A percentile compares a stretch with the other conserved stretches of the same genome.
These are phyloP conservation scores for Maniola jurtina DNA, from an alignment of 1,140 invertebrate species.

Conservation along the genomic window DNA sequence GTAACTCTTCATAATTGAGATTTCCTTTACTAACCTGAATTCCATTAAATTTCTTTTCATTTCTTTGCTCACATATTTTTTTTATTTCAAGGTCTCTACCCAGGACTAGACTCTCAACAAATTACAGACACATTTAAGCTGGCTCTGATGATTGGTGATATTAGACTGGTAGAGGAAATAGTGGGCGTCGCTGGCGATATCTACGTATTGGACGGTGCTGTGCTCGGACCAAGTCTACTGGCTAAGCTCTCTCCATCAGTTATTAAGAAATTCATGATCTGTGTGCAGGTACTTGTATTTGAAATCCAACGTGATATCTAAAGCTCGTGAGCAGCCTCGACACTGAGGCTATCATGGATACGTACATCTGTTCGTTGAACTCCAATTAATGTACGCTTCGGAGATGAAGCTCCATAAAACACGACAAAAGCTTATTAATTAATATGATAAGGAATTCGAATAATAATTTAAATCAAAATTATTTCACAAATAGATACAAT, in stretches of 20 bases:
- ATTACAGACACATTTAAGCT: conserved; percentile 86
- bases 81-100: conserved; percentile 55
- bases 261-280: conserved; percentile 90
- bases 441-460: too few species aligned
- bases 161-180: conserved; percentile 86
- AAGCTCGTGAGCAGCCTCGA: too few species aligned
- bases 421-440: too few species aligned
- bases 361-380: too few species aligned
- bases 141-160: conserved; percentile 89
- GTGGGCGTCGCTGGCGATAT: conserved; percentile 89
- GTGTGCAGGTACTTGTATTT: conserved; percentile 81
- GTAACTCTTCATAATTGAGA: too few species aligned
- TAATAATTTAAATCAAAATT: too few species aligned
- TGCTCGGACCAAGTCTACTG: conserved; percentile 86
- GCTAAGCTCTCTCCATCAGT: conserved; percentile 86
- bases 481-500: too few species aligned
- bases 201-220: conserved; percentile 87
- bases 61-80: not conserved
- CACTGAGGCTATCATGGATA: too few species aligned
- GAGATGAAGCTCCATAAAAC: too few species aligned
- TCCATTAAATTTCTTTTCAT: too few species aligned
- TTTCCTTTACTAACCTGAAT: not conserved
- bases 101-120: conserved; percentile 59
- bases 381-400: too few species aligned
- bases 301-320: too few species aligned